Evolutionary conservation across 2,888 invertebrate genomes (phyloP).

Genomic region (Icerya purchasi): DNA sequence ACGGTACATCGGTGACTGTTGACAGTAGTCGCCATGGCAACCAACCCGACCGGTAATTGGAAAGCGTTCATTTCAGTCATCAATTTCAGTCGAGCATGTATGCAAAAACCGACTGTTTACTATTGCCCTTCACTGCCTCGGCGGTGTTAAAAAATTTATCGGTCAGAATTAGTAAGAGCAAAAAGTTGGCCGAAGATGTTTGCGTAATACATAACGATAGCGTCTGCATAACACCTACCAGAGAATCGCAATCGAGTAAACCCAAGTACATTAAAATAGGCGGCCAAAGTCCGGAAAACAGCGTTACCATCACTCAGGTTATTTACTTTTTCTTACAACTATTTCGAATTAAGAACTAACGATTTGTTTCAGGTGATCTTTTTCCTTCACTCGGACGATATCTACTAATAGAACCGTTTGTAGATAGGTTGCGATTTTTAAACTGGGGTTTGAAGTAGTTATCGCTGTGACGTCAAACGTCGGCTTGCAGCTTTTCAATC

Average conservation of each 20-base stretch:
- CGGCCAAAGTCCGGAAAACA: background rate
- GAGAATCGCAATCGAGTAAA: background rate
- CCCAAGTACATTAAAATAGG: background rate
- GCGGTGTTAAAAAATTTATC: conserved; percentile 10
- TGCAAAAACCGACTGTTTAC: background rate
- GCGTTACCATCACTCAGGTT: background rate
- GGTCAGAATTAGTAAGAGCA: background rate
- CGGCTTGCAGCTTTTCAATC: conserved; percentile 21
- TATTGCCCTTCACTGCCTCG: conserved; percentile 7
- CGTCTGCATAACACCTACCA: background rate
- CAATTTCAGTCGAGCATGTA: background rate
- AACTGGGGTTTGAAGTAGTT: conserved; percentile 17
- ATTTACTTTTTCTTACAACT: too few relatives aligned
- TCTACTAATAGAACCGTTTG: too few relatives aligned
- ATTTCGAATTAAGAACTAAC: too few relatives aligned
- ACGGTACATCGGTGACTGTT: background rate
- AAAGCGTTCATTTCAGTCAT: background rate
- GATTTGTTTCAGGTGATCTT: too few relatives aligned
- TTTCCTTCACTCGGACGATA: too few relatives aligned
- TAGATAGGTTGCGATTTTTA: conserved; percentile 20
- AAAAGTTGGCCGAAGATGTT: background rate
- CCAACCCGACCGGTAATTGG: too few relatives aligned
- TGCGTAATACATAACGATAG: background rate
- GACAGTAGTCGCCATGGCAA: background rate
- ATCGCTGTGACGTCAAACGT: conserved; percentile 20